A percentile compares a stretch with the other conserved stretches of the same genome.
phyloP scores from a whole-genome alignment of 2,888 invertebrate genomes.

The Amorpha juglandis region DNA sequence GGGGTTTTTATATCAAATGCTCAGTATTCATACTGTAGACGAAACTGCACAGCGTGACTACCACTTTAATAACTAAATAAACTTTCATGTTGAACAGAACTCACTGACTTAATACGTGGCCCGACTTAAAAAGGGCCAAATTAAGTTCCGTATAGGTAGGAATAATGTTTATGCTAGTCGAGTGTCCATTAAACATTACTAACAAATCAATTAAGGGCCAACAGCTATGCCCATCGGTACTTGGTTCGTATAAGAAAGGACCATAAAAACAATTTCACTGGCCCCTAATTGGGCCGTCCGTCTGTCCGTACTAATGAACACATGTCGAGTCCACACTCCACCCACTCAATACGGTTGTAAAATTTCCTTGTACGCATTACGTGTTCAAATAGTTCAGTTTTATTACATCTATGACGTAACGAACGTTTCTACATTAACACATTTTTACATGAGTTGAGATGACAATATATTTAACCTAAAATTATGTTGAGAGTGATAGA shows the following conservation, averaged over 20 bases:
- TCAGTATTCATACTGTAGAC: too few species aligned
- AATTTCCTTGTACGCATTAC: conserved; percentile 1
- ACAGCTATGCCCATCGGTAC: conserved; percentile 38
- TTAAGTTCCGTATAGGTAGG: background rate
- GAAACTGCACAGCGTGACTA: too few species aligned
- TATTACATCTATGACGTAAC: background rate
- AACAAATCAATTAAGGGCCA: conserved; percentile 53
- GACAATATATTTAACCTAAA: too few species aligned
- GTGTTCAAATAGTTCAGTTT: background rate
- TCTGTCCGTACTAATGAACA: conserved; percentile 54
- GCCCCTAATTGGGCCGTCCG: conserved; percentile 53
- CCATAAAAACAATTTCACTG: conserved; percentile 55
- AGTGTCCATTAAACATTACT: conserved; percentile 26
- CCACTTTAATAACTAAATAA: too few species aligned
- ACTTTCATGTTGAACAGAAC: too few species aligned
- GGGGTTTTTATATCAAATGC: too few species aligned
- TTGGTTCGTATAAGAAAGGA: conserved; percentile 41
- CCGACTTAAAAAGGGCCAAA: too few species aligned
- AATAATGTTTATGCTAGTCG: background rate
- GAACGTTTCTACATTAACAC: background rate
- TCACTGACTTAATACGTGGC: too few species aligned
- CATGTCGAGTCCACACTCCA: conserved; percentile 45
- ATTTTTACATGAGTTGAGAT: too few species aligned
- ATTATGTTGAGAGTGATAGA: too few species aligned
- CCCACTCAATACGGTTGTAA: conserved; percentile 40